Evolutionary conservation across 2,113 vertebrate species (phyloP).

Genomic region (Brienomyrus longianalis): DNA sequence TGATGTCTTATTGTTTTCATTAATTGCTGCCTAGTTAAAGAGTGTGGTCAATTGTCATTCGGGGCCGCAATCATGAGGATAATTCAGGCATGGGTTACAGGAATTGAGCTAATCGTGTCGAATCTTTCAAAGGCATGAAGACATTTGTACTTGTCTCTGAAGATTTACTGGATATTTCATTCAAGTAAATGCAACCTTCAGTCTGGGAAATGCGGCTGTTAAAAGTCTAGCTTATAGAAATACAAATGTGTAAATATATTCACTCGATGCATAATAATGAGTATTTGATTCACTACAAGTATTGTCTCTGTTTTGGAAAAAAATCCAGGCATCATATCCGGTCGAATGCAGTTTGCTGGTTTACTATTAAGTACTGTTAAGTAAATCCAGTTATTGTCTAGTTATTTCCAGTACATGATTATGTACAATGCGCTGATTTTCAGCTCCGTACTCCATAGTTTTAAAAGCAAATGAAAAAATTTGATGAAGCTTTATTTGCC

Average conservation of each 20-base stretch:
- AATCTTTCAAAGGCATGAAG: neutral
- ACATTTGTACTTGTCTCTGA: neutral
- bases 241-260: neutral
- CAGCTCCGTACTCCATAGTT: neutral
- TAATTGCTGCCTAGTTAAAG: neutral
- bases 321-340: neutral
- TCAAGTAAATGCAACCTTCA: neutral
- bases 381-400: neutral
- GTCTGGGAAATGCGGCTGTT: neutral
- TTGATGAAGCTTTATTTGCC: neutral
- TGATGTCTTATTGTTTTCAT: conserved; percentile 12
- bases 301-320: neutral
- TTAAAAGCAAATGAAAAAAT: neutral
- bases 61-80: neutral
- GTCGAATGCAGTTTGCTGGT: neutral
- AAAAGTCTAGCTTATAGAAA: neutral
- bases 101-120: neutral
- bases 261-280: neutral
- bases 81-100: neutral
- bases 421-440: neutral
- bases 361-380: neutral
- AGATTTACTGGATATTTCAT: neutral
- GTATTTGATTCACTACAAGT: neutral
- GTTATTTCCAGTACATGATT: neutral
- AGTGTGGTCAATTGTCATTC: neutral